Base-by-base conservation (phyloP, 2,888 invertebrate species). In the Philaethria dido region DNA sequence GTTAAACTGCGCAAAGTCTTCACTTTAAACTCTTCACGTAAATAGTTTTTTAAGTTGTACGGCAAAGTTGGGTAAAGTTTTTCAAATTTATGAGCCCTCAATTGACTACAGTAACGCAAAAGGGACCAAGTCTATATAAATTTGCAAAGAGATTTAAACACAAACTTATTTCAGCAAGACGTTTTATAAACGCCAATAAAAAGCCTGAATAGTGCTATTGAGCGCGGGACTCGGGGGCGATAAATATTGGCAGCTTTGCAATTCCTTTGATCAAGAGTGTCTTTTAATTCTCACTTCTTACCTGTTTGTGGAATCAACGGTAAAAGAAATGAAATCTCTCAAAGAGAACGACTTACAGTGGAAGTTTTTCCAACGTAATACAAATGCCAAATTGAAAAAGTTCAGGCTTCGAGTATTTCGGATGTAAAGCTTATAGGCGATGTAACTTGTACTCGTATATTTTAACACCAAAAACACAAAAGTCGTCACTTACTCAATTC, bases 261-360 rank as follows among this genome's bases (percentile, higher is more conserved):
- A 60, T 33, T 33, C 62, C 39, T 62, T 62, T 48, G 62, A 62
- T 48, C 39, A 66, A 61, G 16, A 45, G 61, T 61, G 61, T 61
- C 45, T 60, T 60, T 77, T 66, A 61, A 75, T 75, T 69, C 72
- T 69, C 75, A 75, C 79, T 79, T 76, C 77, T 76, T 74, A 80
- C 80, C 77, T 84, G 83, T 84, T 85, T 85, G 83, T 80, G 79
- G 83, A 87, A 85, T 84, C 83, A 47, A 48, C 11, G 48, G 45
- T 45, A 61, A 66, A 61, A 52, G 60, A 66, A 52, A 45, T 20
- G 50, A 33, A 29, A 48, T 18, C 44, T 60, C 6, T 42, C 20
- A 42, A 65, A 64, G 52, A 57, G 36, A 25, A 33, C 14, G 44
- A 36, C 61, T 52, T 59, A 18, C 16, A 29, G 11, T 44, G 18